phyloP scores from a whole-genome alignment of 2,797 vertebrate species.

The Masticophis lateralis region DNA sequence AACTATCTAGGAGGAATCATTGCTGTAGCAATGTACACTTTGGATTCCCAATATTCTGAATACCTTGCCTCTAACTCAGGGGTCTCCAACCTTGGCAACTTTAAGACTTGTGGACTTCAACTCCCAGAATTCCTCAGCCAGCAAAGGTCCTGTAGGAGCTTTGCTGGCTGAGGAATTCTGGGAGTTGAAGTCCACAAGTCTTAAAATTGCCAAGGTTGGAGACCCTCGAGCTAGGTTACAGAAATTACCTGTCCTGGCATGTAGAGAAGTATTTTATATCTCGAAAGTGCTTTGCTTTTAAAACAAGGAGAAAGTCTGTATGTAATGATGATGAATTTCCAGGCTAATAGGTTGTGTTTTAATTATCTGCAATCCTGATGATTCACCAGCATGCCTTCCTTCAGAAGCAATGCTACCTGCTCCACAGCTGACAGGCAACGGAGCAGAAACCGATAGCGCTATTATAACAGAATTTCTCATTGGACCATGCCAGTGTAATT shows the following conservation, averaged over 20 bases:
- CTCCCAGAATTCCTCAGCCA: too few relatives aligned
- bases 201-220: too few relatives aligned
- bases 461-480: background rate
- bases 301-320: background rate
- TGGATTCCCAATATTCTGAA: background rate
- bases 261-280: background rate
- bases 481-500: background rate
- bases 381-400: background rate
- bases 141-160: too few relatives aligned
- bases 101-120: too few relatives aligned
- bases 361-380: background rate
- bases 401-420: background rate
- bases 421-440: background rate
- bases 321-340: background rate
- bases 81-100: too few relatives aligned
- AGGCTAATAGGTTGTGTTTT: background rate
- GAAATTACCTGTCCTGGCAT: background rate
- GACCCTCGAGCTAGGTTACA: background rate
- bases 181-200: too few relatives aligned
- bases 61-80: background rate
- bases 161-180: too few relatives aligned
- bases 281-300: background rate
- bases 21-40: background rate
- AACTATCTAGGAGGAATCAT: background rate
- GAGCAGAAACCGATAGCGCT: background rate